These are phyloP conservation scores for Nerophis lumbriciformis DNA, from an alignment of 2,113 vertebrate genomes.

Conservation along the genomic window DNA sequence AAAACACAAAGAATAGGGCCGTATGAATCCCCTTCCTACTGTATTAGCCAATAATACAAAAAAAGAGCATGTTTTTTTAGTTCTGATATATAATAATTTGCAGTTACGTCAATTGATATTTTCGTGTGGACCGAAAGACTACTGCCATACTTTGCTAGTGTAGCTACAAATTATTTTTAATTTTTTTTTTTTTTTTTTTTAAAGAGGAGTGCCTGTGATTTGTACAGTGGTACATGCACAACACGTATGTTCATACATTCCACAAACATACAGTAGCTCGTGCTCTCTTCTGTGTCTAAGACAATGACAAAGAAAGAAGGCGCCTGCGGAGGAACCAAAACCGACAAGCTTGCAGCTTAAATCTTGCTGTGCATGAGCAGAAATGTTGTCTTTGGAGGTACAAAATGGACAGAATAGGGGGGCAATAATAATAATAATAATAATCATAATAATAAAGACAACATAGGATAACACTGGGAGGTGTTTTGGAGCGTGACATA, in stretches of 20 bases:
- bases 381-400: slow-evolving; percentile 2
- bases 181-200: not conserved
- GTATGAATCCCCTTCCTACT: no score
- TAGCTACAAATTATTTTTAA: not conserved
- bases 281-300: slow-evolving; percentile 15
- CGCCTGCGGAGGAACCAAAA: not conserved
- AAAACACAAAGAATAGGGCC: no score
- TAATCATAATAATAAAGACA: slow-evolving; percentile 10
- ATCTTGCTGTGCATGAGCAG: not conserved
- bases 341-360: not conserved
- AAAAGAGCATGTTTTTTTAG: no score
- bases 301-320: not conserved
- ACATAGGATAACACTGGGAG: slow-evolving; percentile 8
- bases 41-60: no score
- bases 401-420: slow-evolving; percentile 18
- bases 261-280: slow-evolving; percentile 7
- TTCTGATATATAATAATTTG: not conserved
- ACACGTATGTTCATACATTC: slow-evolving; percentile 28
- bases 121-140: not conserved
- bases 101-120: not conserved
- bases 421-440: not conserved
- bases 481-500: slow-evolving; percentile 40
- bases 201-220: not conserved
- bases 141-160: slow-evolving; percentile 4
- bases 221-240: not conserved